Conservation (phyloP, 2,797 vertebrate genomes). For the Telmatherina bonti region DNA sequence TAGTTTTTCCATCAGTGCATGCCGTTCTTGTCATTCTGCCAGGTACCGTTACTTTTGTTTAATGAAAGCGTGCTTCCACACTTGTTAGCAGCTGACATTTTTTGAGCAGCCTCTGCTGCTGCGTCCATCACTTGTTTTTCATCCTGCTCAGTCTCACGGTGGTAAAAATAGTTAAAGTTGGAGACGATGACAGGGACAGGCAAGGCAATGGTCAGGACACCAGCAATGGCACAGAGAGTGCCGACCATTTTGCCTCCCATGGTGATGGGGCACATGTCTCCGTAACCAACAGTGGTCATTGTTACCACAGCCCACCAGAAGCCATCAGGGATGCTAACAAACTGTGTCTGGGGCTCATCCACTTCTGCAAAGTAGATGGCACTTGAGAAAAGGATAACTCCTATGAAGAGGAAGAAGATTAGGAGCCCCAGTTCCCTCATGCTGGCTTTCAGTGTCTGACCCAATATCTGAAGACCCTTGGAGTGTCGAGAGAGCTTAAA, state of each 20-base stretch:
- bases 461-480: constrained; percentile 93
- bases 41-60: constrained; percentile 89
- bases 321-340: constrained; percentile 96
- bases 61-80: constrained; percentile 88
- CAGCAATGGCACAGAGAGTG: constrained; percentile 95
- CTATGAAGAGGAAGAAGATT: constrained; percentile 98
- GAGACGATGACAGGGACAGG: constrained; percentile 98
- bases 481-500: constrained; percentile 97
- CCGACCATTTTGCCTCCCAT: constrained; percentile 97
- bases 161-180: constrained; percentile 99
- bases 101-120: constrained; percentile 86
- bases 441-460: constrained; percentile 93
- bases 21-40: constrained; percentile 88
- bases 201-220: constrained; percentile 96
- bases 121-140: constrained; percentile 89
- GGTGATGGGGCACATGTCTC: constrained; percentile 97
- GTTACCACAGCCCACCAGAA: constrained; percentile 99
- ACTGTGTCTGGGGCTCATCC: constrained; percentile 96
- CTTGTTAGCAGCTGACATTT: constrained; percentile 80
- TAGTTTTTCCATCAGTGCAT: constrained; percentile 45
- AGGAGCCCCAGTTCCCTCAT: constrained; percentile 93
- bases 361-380: constrained; percentile 98
- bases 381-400: constrained; percentile 98
- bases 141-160: constrained; percentile 93
- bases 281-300: constrained; percentile 98